Base-by-base conservation (phyloP, 1,140 invertebrate species). In the Linepithema humile region DNA sequence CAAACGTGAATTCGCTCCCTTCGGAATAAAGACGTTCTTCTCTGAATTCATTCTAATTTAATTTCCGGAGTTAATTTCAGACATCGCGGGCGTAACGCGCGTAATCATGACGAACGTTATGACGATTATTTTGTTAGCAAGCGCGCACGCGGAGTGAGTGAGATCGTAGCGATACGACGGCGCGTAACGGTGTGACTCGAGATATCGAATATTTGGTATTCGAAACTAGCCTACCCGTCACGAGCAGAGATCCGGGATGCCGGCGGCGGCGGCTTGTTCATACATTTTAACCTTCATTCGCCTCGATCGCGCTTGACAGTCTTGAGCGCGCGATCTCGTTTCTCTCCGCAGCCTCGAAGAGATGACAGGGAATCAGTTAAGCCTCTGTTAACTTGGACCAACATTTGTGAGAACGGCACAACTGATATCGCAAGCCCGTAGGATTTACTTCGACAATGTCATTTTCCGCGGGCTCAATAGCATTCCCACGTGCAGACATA, bases 171-270 rank as follows among this genome's bases (percentile, higher is more conserved):
- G 62, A 55, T 78, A 53, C 29, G 38, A 53, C 32, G 59, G 32
- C 35, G 9, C 20, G 20, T 77, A 82, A 82, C 65, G 77, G 67
- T 82, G 38, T 40, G 45, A 45, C 40, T 73, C 55, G 69, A 40
- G 69, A 35, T 53, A 53, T 50, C 26, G 65, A 59, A 59, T 60
- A 73, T 82, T 73, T 73, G 78, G 60, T 69, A 74, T 48, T 74
- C 40, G 69, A 60, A 59, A 82, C 29, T 60, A 38, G 53, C 45
- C 45, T 82, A 35, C 38, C 50, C 29, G 69, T 82, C 78, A 74
- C 17, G 69, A 74, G 20, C 78, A 82, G 69, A 26, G 50, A 38
- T 12, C 43, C 55, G 29, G 59, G 69, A 29, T 3, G 35, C 40
- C 40, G 38, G 50, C 35, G 55, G 40, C 40, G 29, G 29, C n/a